phyloP scores from a whole-genome alignment of 2,888 invertebrate genomes.

The Parthenolecanium corni region DNA sequence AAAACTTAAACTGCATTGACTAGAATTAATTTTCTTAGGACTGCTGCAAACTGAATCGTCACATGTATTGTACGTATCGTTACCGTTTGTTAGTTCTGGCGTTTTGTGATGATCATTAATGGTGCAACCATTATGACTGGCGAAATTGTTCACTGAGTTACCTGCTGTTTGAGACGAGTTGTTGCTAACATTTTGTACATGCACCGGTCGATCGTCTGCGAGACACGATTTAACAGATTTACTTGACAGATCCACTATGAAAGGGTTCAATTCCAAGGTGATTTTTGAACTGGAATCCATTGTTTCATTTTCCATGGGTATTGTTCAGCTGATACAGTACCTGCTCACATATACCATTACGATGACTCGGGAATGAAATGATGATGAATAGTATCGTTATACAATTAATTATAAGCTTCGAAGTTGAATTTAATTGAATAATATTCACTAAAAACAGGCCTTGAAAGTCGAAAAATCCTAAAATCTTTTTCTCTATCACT shows the following conservation, averaged over 20 bases:
- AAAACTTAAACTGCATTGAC: conserved; percentile 9
- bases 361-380: neutral
- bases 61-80: neutral
- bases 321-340: neutral
- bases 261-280: conserved; percentile 4
- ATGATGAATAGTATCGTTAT: neutral
- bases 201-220: neutral
- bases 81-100: neutral
- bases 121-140: neutral
- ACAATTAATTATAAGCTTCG: neutral
- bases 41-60: neutral
- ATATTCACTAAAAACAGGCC: neutral
- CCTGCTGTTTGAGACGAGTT: neutral
- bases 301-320: conserved; percentile 27
- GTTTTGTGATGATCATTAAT: neutral
- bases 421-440: neutral
- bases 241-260: neutral
- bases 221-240: conserved; percentile 9
- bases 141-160: neutral
- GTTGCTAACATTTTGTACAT: neutral
- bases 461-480: neutral
- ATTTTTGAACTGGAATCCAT: conserved; percentile 14
- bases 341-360: too few species aligned
- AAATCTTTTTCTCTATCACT: neutral
- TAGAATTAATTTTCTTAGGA: conserved; percentile 11